Conservation (phyloP, 1,140 invertebrate species). For the Apocrypta bakeri region DNA sequence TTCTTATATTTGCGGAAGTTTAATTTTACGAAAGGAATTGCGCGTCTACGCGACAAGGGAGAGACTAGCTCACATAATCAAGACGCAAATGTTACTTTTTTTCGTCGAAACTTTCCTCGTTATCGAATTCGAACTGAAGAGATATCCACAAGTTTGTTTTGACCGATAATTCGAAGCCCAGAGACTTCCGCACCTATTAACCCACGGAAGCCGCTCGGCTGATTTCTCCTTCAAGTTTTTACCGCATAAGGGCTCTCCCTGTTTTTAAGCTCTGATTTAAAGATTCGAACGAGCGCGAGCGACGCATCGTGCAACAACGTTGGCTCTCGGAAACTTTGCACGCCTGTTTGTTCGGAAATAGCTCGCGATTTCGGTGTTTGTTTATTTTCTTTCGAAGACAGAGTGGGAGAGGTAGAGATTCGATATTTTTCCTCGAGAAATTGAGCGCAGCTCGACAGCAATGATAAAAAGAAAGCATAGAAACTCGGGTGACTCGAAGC, state of each 20-base stretch:
- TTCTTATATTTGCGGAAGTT: no score
- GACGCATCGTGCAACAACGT: no score
- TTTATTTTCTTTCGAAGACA: background rate
- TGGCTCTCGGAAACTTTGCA: no score
- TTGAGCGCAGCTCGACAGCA: background rate
- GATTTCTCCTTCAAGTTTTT: slow-evolving; percentile 32
- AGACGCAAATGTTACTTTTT: background rate
- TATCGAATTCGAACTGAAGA: background rate
- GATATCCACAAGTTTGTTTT: background rate
- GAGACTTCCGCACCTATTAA: background rate
- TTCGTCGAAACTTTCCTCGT: background rate
- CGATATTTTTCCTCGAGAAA: background rate
- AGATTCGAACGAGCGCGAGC: background rate
- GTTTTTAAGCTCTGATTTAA: slow-evolving; percentile 31
- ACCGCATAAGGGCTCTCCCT: background rate
- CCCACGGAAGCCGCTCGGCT: background rate
- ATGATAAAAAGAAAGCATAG: background rate
- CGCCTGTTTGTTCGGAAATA: background rate
- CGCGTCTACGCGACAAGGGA: no score
- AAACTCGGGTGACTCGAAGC: background rate
- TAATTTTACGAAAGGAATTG: background rate
- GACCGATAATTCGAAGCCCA: background rate
- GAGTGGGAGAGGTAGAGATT: background rate
- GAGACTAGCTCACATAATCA: no score
- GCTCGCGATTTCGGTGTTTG: background rate